A percentile compares a stretch with the other conserved stretches of the same genome.
These are phyloP conservation scores for Rhadinocentrus ornatus DNA, from an alignment of 2,797 vertebrate species.

Conservation along the genomic window DNA sequence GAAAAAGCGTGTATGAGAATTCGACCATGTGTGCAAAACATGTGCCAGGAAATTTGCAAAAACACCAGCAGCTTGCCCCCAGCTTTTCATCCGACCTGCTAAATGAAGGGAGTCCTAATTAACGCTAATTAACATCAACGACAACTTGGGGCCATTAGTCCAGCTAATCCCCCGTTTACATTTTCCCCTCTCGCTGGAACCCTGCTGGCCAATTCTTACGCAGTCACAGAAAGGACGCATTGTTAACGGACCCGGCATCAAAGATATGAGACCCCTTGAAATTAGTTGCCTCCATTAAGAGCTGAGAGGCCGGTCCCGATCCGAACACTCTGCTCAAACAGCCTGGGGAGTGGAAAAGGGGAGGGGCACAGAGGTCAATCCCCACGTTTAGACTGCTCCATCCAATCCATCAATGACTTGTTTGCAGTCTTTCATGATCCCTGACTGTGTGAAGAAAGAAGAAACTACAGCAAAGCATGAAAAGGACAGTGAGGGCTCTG, in stretches of 20 bases:
- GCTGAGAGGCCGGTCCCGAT: constrained; percentile 65
- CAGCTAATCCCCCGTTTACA: constrained; percentile 85
- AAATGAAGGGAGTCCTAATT: constrained; percentile 80
- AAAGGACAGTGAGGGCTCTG: constrained; percentile 56
- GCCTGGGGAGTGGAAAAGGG: constrained; percentile 52
- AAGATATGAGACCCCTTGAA: constrained; percentile 69
- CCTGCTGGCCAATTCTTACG: constrained; percentile 82
- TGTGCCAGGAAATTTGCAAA: constrained; percentile 30
- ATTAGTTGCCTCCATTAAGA: constrained; percentile 73
- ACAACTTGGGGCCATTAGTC: constrained; percentile 82
- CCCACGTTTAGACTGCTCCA: constrained; percentile 65
- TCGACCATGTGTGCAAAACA: constrained; percentile 39
- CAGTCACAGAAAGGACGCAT: constrained; percentile 77
- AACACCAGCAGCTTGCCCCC: constrained; percentile 18
- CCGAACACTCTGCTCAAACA: constrained; percentile 67
- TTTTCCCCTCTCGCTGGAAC: constrained; percentile 79
- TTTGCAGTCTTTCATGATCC: constrained; percentile 73
- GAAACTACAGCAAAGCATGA: constrained; percentile 27
- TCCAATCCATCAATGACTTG: constrained; percentile 79
- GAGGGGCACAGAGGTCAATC: constrained; percentile 55
- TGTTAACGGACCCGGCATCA: constrained; percentile 79
- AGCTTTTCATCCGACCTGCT: constrained; percentile 28
- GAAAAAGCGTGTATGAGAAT: constrained; percentile 43
- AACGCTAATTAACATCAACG: constrained; percentile 86
- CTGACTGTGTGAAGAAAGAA: constrained; percentile 23